Conservation (phyloP, 1,140 invertebrate genomes). For the Bemisia tabaci region DNA sequence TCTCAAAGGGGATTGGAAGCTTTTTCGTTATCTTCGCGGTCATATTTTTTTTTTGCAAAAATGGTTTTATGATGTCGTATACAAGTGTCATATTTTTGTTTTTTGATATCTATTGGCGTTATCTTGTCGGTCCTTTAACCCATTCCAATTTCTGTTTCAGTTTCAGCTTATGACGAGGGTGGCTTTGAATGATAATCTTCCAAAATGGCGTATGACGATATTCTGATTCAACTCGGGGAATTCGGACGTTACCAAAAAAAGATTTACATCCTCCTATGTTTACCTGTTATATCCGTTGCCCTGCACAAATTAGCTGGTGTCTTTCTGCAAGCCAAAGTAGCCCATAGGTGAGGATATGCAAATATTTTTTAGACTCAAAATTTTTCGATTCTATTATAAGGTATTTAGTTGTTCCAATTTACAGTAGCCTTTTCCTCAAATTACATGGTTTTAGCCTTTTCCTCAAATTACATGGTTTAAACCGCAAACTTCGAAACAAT, state of each 20-base stretch:
- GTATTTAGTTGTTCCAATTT: too few species aligned
- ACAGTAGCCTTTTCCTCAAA: too few species aligned
- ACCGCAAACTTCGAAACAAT: too few species aligned
- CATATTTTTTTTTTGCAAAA: too few species aligned
- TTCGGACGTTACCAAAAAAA: slow-evolving; percentile 58
- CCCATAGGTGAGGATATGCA: slow-evolving; percentile 33
- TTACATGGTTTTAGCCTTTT: too few species aligned
- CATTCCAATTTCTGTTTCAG: neutral
- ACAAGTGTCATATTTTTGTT: too few species aligned
- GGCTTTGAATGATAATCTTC: neutral
- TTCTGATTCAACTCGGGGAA: slow-evolving; percentile 50
- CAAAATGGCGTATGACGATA: slow-evolving; percentile 56
- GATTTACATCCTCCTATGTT: slow-evolving; percentile 52
- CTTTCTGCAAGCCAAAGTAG: slow-evolving; percentile 49
- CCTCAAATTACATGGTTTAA: too few species aligned
- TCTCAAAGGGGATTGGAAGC: too few species aligned
- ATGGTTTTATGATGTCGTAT: too few species aligned
- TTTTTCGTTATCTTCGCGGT: too few species aligned
- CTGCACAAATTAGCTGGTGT: slow-evolving; percentile 63
- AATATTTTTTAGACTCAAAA: neutral
- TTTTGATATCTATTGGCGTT: too few species aligned
- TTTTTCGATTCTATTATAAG: neutral
- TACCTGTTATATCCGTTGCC: slow-evolving; percentile 55
- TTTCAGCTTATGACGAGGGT: neutral
- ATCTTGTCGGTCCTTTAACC: too few species aligned